Percentiles rank a stretch among this genome's conserved stretches.
Conservation (phyloP, 2,797 vertebrate genomes). For the Cuculus canorus region DNA sequence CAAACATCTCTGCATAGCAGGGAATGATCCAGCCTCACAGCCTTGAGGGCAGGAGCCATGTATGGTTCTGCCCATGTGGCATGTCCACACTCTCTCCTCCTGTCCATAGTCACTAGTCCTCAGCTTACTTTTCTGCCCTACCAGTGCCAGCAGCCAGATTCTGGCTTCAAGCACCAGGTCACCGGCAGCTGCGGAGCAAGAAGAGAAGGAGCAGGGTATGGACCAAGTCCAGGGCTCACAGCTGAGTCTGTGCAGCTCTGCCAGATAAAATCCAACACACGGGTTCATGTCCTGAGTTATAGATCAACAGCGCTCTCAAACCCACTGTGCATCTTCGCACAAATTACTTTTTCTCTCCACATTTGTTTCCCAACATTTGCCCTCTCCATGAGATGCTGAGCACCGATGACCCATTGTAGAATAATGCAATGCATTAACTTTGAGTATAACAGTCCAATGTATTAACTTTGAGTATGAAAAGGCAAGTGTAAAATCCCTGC, state of each 20-base stretch:
- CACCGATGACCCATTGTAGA: not conserved
- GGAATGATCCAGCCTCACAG: not conserved
- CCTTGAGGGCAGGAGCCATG: not conserved
- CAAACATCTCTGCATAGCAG: not conserved
- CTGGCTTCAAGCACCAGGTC: not conserved
- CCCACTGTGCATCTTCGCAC: not conserved
- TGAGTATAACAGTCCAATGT: not conserved
- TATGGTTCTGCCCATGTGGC: accelerated
- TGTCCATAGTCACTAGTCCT: accelerated
- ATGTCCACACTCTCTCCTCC: not conserved
- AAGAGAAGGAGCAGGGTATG: not conserved
- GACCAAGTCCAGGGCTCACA: not conserved
- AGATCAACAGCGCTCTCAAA: not conserved
- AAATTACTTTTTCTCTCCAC: not conserved
- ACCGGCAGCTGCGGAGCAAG: not conserved
- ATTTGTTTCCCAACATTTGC: not conserved
- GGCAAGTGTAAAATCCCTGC: not conserved
- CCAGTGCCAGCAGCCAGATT: not conserved
- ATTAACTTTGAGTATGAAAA: not conserved
- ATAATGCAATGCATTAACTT: not conserved
- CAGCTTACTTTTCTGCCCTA: not conserved
- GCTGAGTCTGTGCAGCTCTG: not conserved
- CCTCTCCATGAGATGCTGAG: not conserved
- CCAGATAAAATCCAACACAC: not conserved
- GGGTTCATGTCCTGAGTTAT: not conserved